Percentiles rank a stretch among this genome's conserved stretches.
phyloP scores from a whole-genome alignment of 2,113 vertebrate genomes.

The Lepus americanus region DNA sequence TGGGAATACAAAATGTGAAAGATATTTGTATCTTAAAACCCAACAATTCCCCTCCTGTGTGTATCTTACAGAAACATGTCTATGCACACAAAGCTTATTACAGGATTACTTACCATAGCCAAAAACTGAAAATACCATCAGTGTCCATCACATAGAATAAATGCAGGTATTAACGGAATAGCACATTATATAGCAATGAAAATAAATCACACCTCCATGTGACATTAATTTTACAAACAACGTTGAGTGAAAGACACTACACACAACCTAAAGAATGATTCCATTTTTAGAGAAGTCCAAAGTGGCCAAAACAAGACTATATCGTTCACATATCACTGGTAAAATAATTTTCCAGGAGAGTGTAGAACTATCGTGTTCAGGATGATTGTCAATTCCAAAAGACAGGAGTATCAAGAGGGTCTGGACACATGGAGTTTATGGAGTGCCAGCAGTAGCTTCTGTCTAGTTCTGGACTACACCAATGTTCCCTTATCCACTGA shows the following conservation, averaged over 20 bases:
- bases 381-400: not conserved
- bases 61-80: not conserved
- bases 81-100: not conserved
- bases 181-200: not conserved
- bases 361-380: not conserved
- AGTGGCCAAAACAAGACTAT: not conserved
- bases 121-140: not conserved
- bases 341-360: not conserved
- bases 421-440: not conserved
- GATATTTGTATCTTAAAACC: not conserved
- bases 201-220: not conserved
- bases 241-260: not conserved
- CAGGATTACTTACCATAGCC: not conserved
- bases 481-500: constrained; percentile 34
- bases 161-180: not conserved
- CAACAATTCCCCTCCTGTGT: not conserved
- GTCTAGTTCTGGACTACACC: not conserved
- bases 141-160: not conserved
- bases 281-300: not conserved
- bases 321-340: not conserved
- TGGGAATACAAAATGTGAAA: not conserved
- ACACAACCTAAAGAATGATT: not conserved
- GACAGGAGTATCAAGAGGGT: not conserved
- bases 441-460: not conserved
- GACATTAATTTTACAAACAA: not conserved